phyloP scores from a whole-genome alignment of 53 echinoderm and acorn worm genomes.

The Hippasteria phrygiana region DNA sequence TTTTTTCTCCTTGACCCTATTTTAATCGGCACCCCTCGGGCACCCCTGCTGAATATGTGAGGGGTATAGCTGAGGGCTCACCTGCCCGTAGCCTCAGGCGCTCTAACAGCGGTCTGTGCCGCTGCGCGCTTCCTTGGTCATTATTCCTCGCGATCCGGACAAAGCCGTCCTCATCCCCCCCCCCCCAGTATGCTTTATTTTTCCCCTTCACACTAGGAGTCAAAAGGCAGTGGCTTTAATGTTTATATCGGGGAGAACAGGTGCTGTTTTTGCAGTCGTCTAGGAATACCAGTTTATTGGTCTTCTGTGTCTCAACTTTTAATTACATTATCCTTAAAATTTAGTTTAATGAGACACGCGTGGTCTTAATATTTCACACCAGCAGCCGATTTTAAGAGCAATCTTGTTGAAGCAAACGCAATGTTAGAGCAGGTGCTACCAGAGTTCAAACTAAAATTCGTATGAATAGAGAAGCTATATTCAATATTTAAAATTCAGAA shows the following conservation, averaged over 20 bases:
- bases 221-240: not conserved
- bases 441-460: too few species aligned
- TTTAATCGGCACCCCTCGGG: not conserved
- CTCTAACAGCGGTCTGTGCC: not conserved
- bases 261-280: not conserved
- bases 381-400: not conserved
- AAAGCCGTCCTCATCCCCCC: not conserved
- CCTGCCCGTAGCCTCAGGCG: not conserved
- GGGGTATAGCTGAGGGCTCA: not conserved
- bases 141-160: not conserved
- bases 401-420: too few species aligned
- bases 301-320: not conserved
- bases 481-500: too few species aligned
- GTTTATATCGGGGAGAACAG: not conserved
- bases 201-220: not conserved
- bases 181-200: not conserved
- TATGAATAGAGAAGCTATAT: too few species aligned
- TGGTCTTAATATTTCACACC: not conserved
- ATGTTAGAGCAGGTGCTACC: too few species aligned
- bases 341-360: not conserved
- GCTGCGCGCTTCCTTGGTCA: not conserved
- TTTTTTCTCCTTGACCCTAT: not conserved
- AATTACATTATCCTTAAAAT: not conserved
- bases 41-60: not conserved
- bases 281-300: not conserved